phyloP scores from a whole-genome alignment of 2,113 vertebrate genomes.

The Fukomys damarensis region DNA sequence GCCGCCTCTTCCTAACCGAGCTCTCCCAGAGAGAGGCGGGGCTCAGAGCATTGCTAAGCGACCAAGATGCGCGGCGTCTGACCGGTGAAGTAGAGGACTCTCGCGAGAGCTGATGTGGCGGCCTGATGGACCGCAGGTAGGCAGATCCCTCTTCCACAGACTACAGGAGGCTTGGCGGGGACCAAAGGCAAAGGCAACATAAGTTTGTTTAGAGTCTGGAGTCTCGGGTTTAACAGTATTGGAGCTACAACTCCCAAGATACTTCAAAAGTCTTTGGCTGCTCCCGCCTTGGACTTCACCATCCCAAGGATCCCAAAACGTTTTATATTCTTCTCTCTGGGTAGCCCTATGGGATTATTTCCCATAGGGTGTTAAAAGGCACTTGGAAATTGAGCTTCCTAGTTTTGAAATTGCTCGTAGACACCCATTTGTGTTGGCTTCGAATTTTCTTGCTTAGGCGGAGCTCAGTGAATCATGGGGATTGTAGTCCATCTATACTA shows the following conservation, averaged over 20 bases:
- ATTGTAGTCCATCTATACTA: slow-evolving; percentile 8
- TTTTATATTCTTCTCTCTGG: neutral
- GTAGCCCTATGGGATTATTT: neutral
- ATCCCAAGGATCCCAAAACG: rapidly evolving
- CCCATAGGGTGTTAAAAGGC: neutral
- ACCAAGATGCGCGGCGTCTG: neutral
- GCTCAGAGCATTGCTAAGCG: slow-evolving; percentile 53
- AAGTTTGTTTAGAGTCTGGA: neutral
- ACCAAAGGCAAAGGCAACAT: neutral
- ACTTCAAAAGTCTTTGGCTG: neutral
- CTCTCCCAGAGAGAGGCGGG: neutral
- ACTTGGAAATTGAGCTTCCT: neutral
- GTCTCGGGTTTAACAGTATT: neutral
- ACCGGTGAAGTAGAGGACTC: neutral
- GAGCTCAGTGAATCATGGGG: slow-evolving; percentile 24
- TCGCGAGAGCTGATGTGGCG: neutral
- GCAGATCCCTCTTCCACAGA: neutral
- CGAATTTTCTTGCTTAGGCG: neutral
- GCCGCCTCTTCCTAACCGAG: neutral
- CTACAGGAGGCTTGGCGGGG: neutral
- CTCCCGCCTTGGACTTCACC: neutral
- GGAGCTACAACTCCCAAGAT: slow-evolving; percentile 61
- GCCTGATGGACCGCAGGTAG: slow-evolving; percentile 42
- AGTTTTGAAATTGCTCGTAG: slow-evolving; percentile 11
- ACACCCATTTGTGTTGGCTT: neutral